A percentile compares a stretch with the other conserved stretches of the same genome.
phyloP scores from a whole-genome alignment of 2,888 invertebrate genomes.

The Rhingia campestris region DNA sequence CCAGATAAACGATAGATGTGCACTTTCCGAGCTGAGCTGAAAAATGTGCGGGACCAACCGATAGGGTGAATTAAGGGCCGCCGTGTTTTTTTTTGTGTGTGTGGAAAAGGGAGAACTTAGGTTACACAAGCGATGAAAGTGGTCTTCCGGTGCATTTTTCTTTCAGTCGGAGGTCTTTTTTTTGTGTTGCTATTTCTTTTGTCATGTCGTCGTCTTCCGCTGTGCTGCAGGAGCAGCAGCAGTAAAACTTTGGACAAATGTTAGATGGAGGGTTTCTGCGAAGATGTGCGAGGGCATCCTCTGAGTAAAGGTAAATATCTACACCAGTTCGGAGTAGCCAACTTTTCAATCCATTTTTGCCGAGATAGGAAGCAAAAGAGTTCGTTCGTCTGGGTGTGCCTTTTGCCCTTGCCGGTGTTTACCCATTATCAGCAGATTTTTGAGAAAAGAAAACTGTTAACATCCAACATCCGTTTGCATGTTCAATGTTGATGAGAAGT shows the following conservation, averaged over 20 bases:
- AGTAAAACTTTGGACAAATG: slow-evolving; percentile 66
- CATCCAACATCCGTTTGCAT: slow-evolving; percentile 73
- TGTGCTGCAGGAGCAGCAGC: slow-evolving; percentile 1
- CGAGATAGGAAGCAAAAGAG: background rate
- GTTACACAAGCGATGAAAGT: slow-evolving; percentile 69
- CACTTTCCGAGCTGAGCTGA: slow-evolving; percentile 33
- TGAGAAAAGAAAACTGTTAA: slow-evolving; percentile 69
- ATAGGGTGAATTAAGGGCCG: slow-evolving; percentile 43
- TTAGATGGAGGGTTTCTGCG: slow-evolving; percentile 32
- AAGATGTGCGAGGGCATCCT: slow-evolving; percentile 2
- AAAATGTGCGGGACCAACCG: background rate
- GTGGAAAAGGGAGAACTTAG: slow-evolving; percentile 51
- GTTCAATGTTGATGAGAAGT: slow-evolving; percentile 53
- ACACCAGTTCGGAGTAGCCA: slow-evolving; percentile 44
- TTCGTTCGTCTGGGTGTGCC: slow-evolving; percentile 15
- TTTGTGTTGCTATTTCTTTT: background rate
- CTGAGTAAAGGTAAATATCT: slow-evolving; percentile 67
- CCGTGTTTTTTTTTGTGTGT: slow-evolving; percentile 1
- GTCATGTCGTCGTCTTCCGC: slow-evolving; percentile 62
- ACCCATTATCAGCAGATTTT: slow-evolving; percentile 73
- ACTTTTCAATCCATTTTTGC: slow-evolving; percentile 33
- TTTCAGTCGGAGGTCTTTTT: background rate
- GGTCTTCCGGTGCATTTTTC: slow-evolving; percentile 59
- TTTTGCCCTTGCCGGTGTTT: slow-evolving; percentile 58
- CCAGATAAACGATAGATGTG: slow-evolving; percentile 69